These are phyloP conservation scores for Poeciliopsis gracilis DNA, from an alignment of 2,797 vertebrate species.

Conservation along the genomic window DNA sequence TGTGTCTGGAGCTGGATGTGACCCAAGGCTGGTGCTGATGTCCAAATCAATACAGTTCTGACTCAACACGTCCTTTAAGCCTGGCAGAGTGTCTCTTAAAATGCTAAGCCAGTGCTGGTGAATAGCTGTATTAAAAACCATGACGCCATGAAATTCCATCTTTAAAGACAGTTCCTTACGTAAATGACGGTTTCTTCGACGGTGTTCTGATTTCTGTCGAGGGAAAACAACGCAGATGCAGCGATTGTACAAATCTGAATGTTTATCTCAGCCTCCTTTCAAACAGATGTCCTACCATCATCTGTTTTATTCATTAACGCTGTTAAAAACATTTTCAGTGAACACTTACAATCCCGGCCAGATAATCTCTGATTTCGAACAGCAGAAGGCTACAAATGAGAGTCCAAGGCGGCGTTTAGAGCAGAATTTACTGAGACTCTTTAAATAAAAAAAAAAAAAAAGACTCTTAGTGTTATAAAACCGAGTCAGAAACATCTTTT, in stretches of 20 bases:
- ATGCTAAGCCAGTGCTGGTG: not conserved
- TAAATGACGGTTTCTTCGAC: not conserved
- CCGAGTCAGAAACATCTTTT: not conserved
- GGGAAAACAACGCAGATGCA: not conserved
- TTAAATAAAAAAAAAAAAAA: not conserved
- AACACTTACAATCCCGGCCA: not conserved
- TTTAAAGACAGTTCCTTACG: not conserved
- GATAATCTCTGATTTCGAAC: not conserved
- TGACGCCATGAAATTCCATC: not conserved
- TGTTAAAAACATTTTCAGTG: not conserved
- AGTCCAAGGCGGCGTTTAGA: not conserved
- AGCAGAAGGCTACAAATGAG: not conserved
- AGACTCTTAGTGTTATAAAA: not conserved
- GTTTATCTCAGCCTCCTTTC: not conserved
- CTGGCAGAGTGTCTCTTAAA: conserved; percentile 27
- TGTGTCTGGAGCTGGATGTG: conserved; percentile 20
- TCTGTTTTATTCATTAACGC: not conserved
- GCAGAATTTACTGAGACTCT: not conserved
- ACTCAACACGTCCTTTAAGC: conserved; percentile 38
- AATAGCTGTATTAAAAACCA: not conserved
- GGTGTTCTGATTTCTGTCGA: not conserved
- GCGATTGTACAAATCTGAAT: not conserved
- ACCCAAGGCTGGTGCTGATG: conserved; percentile 22
- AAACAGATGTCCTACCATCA: not conserved
- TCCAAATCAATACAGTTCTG: conserved; percentile 28